phyloP scores from a whole-genome alignment of 1,140 invertebrate species.

The Apis florea region DNA sequence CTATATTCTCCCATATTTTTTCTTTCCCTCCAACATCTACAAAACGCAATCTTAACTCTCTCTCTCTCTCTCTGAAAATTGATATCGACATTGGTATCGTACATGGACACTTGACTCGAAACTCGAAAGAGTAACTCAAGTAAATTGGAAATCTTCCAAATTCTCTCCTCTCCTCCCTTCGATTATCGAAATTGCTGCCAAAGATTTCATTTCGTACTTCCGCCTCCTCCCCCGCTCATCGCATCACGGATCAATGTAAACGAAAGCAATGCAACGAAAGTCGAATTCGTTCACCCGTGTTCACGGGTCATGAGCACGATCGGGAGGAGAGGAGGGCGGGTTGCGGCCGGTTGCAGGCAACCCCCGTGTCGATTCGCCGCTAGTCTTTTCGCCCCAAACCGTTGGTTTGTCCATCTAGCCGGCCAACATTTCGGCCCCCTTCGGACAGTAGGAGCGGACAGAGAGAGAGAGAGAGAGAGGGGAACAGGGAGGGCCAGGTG shows the following conservation, averaged over 20 bases:
- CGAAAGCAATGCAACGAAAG: neutral
- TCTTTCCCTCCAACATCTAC: too few relatives aligned
- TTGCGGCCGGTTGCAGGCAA: constrained; percentile 33
- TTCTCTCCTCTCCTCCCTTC: neutral
- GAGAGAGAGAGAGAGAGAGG: neutral
- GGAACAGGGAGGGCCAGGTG: constrained; percentile 73
- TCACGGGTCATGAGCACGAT: constrained; percentile 53
- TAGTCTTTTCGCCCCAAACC: constrained; percentile 61
- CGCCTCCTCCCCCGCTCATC: too few relatives aligned
- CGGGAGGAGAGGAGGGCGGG: constrained; percentile 20
- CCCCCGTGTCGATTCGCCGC: constrained; percentile 58
- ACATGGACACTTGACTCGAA: too few relatives aligned
- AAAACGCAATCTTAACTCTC: too few relatives aligned
- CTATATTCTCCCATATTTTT: neutral
- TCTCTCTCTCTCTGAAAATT: too few relatives aligned
- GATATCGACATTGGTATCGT: too few relatives aligned
- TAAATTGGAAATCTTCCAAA: too few relatives aligned
- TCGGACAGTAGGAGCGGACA: constrained; percentile 34
- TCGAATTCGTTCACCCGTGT: constrained; percentile 39
- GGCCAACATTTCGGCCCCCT: constrained; percentile 58
- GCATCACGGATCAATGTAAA: too few relatives aligned
- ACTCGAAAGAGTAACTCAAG: too few relatives aligned
- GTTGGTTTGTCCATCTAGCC: constrained; percentile 63
- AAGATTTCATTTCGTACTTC: too few relatives aligned
- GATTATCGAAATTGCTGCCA: too few relatives aligned